Percentiles rank a stretch among this genome's conserved stretches.
phyloP scores from a whole-genome alignment of 2,888 invertebrate genomes.

The Gerris lacustris region DNA sequence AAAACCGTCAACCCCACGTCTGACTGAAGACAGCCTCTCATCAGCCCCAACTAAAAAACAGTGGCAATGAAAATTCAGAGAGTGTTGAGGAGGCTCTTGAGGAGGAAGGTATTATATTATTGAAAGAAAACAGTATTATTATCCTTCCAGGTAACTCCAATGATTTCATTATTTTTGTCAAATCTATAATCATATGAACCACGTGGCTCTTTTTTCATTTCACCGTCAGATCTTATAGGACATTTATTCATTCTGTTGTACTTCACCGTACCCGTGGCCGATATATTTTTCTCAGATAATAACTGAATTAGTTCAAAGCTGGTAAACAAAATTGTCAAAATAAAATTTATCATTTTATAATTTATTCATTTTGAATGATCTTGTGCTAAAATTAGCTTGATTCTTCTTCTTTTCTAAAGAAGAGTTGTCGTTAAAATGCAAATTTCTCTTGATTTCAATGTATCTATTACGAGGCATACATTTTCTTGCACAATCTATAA shows the following conservation, averaged over 20 bases:
- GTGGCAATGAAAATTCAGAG: conserved; percentile 7
- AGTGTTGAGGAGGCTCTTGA: conserved; percentile 1
- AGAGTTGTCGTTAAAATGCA: neutral
- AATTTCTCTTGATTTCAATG: neutral
- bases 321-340: conserved; percentile 17
- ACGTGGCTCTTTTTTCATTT: conserved; percentile 15
- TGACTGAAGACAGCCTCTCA: conserved; percentile 4
- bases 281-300: too few species aligned
- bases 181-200: too few species aligned
- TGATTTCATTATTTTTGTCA: too few species aligned
- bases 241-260: conserved; percentile 8
- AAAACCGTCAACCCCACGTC: too few species aligned
- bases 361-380: too few species aligned
- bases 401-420: neutral
- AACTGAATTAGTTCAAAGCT: conserved; percentile 10
- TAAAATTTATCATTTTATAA: conserved; percentile 9
- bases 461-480: neutral
- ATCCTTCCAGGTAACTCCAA: too few species aligned
- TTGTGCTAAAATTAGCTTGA: too few species aligned
- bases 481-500: neutral
- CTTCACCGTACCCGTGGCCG: too few species aligned
- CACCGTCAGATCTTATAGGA: conserved; percentile 10
- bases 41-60: conserved; percentile 7
- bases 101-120: neutral
- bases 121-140: conserved; percentile 10